Base-by-base conservation (phyloP, 2,797 vertebrate species). In the Artibeus jamaicensis region DNA sequence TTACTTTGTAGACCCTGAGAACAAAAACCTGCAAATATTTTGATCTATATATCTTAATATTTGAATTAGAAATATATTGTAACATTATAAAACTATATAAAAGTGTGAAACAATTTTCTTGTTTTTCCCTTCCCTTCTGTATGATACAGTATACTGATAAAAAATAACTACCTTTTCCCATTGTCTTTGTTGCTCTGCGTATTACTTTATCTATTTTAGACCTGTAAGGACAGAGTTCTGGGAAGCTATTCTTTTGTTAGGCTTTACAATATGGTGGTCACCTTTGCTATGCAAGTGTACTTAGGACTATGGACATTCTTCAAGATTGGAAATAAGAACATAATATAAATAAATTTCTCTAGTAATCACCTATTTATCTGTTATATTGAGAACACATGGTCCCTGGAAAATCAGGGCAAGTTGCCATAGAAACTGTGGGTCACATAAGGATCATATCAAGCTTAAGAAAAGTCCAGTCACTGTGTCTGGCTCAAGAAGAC, bases 181-280 rank as follows among this genome's bases (percentile, higher is more conserved):
- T 77, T 91, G 29, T 91, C 34, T 79, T 26, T 88, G 24, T 65
- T 90, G 53, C 26, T 74, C 6, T 76, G 26, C 11, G 16, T 68
- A 68, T 88, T 91, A 55, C 29, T 71, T 91, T 91, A 59, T 86
- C 62, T 83, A 74, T 85, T 91, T 97, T 91, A 94, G 70, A 90
- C 4, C 26, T 50, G 1, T 70, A 88, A 92, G 73, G 39, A 88
- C 42, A 92, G 92, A 89, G 73, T 92, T 78, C 44, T 94, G 11
- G 26, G 53, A 76, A 92, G 53, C 73, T 89, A 4, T 86, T 85
- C 34, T 94, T 87, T 89, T 86, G 18, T 67, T 96, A 92, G n/a
- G 65, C 29, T 91, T 94, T 90, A 91, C 86, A 94, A 94, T 70
- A 50, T 26, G 32, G 3, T 29, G 5, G 16, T 83, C 19, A 79